Base-by-base conservation (phyloP, 2,888 invertebrate species). In the Boloria euphrosyne region DNA sequence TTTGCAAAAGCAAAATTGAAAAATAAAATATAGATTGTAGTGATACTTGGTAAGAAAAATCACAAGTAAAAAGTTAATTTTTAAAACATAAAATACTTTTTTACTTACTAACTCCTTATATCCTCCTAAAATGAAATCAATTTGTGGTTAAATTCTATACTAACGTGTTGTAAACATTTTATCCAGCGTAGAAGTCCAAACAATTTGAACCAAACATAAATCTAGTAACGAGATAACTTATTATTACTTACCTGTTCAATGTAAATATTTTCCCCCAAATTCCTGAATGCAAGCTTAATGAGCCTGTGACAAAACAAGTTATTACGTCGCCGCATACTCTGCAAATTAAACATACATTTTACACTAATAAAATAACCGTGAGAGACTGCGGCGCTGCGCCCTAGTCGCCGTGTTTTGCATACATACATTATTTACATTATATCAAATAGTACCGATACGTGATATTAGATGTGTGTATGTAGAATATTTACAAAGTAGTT, bases 331-430 rank as follows among this genome's bases (percentile, higher is more conserved):
- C 50, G 52, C 62, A 65, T 51, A 68, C 61, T 71, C 67, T 67
- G 67, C 67, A 70, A 70, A 72, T 74, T 68, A 71, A 69, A 66
- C 65, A 62, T 49, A 49, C 62, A 66, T 70, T 68, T 59, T 65
- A 69, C 62, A 62, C 66, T 69, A 70, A 70, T 73, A 69, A 73
- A 69, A 65, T 67, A 72, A 66, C 66, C 71, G 70, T 70, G 69
- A 72, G 71, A 71, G 68, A 68, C 62, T 68, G 68, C 62, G 62
- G 68, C 22, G 68, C 72, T 67, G 68, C 68, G 71, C 67, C 67
- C 72, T 52, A 43, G 57, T 53, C 67, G 65, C 59, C 65, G 53
- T 67, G 65, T 71, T 74, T 69, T 67, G 71, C 67, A 69, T 72
- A 68, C 54, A 63, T 68, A 3, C 22, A 22, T 71, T 66, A 60